Conservation (phyloP, 1,140 invertebrate species). For the Atta cephalotes region DNA sequence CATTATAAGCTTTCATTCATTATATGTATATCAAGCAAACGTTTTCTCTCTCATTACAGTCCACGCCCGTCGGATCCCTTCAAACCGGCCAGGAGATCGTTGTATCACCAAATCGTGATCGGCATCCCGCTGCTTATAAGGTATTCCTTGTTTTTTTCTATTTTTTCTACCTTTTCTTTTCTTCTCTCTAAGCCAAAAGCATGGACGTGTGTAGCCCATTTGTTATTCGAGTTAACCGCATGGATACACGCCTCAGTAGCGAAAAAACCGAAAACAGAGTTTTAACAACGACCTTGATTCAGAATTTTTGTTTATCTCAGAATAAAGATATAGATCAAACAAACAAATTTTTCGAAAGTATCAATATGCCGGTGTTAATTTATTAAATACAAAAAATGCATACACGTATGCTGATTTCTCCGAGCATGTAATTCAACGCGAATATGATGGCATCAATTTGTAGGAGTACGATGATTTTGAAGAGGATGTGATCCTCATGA, state of each 20-base stretch:
- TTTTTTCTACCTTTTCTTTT: background rate
- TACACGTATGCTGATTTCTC: background rate
- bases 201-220: conserved; percentile 80
- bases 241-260: conserved; percentile 75
- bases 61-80: conserved; percentile 95
- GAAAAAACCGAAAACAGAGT: conserved; percentile 59
- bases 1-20: conserved; percentile 24
- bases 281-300: conserved; percentile 50
- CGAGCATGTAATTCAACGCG: conserved; percentile 69
- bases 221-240: conserved; percentile 81
- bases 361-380: background rate
- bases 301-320: conserved; percentile 12
- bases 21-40: conserved; percentile 37
- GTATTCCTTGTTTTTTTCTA: conserved; percentile 85
- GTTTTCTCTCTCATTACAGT: conserved; percentile 88
- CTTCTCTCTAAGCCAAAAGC: conserved; percentile 62
- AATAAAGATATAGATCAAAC: background rate
- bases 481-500: conserved; percentile 82
- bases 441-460: conserved; percentile 69
- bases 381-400: background rate
- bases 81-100: conserved; percentile 96
- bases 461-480: conserved; percentile 84
- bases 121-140: conserved; percentile 93
- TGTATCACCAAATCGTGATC: conserved; percentile 95
- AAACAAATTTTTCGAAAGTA: background rate